A percentile compares a stretch with the other conserved stretches of the same genome.
phyloP scores from a whole-genome alignment of 2,113 vertebrate genomes.

The Prochilodus magdalenae region DNA sequence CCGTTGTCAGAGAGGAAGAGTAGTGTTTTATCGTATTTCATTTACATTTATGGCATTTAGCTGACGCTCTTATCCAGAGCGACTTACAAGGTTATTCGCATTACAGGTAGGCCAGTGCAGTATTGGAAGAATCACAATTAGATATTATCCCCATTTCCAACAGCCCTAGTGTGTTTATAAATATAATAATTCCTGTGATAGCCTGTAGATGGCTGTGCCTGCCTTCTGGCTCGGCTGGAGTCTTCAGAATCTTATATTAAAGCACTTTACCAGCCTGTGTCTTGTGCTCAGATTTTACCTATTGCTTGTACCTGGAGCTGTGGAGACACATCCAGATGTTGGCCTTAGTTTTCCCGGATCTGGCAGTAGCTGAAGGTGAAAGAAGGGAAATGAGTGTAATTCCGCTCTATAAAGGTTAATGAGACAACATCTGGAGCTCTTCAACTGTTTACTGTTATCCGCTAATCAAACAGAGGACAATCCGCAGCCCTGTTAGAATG shows the following conservation, averaged over 20 bases:
- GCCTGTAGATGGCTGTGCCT: neutral
- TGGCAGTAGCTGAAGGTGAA: conserved; percentile 69
- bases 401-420: conserved; percentile 70
- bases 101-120: too few relatives aligned
- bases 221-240: neutral
- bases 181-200: too few relatives aligned
- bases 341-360: conserved; percentile 38
- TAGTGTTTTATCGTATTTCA: too few relatives aligned
- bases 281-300: conserved; percentile 20
- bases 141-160: too few relatives aligned
- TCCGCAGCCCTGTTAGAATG: conserved; percentile 14
- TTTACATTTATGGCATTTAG: too few relatives aligned
- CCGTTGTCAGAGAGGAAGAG: too few relatives aligned
- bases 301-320: conserved; percentile 18
- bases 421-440: conserved; percentile 72
- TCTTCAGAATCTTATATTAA: neutral
- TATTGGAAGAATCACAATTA: too few relatives aligned
- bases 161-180: too few relatives aligned
- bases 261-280: neutral
- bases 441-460: conserved; percentile 59
- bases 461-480: conserved; percentile 44
- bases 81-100: too few relatives aligned
- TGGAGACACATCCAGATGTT: conserved; percentile 41
- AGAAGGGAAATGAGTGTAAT: conserved; percentile 56
- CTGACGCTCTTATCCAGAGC: too few relatives aligned